A percentile compares a stretch with the other conserved stretches of the same genome.
phyloP scores from a whole-genome alignment of 2,888 invertebrate species.

The Apamea monoglypha region DNA sequence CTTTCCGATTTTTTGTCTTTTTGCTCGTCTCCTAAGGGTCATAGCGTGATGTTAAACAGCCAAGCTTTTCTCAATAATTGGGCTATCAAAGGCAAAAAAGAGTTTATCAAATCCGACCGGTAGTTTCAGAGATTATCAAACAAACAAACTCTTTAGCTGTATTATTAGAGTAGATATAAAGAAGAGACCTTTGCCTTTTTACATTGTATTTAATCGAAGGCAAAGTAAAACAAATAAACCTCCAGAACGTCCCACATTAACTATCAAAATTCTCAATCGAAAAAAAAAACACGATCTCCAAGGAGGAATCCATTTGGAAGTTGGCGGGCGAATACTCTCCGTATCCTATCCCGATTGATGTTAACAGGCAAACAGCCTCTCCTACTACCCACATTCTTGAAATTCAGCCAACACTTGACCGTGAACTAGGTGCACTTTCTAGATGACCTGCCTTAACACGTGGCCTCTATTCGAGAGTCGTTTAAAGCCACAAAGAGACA shows the following conservation, averaged over 20 bases:
- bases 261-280: not conserved
- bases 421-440: constrained; percentile 51
- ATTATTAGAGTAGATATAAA: not conserved
- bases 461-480: constrained; percentile 42
- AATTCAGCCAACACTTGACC: constrained; percentile 47
- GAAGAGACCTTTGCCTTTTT: not conserved
- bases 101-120: too few relatives aligned
- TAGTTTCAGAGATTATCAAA: too few relatives aligned
- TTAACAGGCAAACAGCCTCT: not conserved
- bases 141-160: too few relatives aligned
- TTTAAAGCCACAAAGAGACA: constrained; percentile 48
- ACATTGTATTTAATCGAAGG: not conserved
- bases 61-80: too few relatives aligned
- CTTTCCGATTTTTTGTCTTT: too few relatives aligned
- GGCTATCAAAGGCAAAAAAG: too few relatives aligned
- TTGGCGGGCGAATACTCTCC: not conserved
- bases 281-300: not conserved
- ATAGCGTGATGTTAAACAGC: too few relatives aligned
- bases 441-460: constrained; percentile 36
- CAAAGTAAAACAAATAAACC: not conserved
- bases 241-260: not conserved
- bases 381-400: constrained; percentile 40
- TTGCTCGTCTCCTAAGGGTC: too few relatives aligned
- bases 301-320: not conserved
- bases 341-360: not conserved